phyloP scores from a whole-genome alignment of 1,140 invertebrate genomes.

The Anadara kagoshimensis region DNA sequence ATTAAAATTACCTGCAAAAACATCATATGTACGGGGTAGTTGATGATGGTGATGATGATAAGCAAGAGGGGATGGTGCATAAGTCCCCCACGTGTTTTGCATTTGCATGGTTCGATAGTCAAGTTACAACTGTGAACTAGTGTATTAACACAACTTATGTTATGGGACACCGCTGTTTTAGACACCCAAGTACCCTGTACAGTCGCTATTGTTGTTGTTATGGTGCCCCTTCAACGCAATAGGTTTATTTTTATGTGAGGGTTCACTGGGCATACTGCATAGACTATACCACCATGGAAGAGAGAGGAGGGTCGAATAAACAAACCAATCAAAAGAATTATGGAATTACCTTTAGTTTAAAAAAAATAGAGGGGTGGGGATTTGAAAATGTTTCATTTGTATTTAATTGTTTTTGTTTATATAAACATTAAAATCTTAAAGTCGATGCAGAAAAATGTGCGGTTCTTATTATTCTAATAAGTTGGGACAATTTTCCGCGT shows the following conservation, averaged over 20 bases:
- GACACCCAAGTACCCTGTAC: conserved; percentile 28
- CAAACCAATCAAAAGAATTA: conserved; percentile 26
- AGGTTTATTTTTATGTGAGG: conserved; percentile 38
- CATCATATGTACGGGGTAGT: conserved; percentile 39
- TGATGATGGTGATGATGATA: conserved; percentile 39
- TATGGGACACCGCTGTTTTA: conserved; percentile 36
- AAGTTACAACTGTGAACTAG: conserved; percentile 23
- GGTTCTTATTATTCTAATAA: no score
- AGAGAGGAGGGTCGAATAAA: conserved; percentile 21
- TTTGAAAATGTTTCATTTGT: no score
- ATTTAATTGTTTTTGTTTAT: no score
- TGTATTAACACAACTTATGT: conserved; percentile 24
- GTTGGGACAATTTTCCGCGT: no score
- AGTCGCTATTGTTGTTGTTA: conserved; percentile 22
- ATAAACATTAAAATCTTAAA: no score
- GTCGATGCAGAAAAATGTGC: no score
- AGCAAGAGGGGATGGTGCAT: conserved; percentile 33
- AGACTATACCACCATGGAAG: conserved; percentile 2
- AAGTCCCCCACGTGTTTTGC: conserved; percentile 45
- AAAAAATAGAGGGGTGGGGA: no score
- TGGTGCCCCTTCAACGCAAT: conserved; percentile 36
- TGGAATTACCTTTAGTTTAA: no score
- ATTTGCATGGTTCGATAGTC: conserved; percentile 37
- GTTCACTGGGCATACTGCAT: conserved; percentile 30
- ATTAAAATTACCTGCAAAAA: conserved; percentile 39